Conservation (phyloP, 2,113 vertebrate species). For the Sclerurus mexicanus region DNA sequence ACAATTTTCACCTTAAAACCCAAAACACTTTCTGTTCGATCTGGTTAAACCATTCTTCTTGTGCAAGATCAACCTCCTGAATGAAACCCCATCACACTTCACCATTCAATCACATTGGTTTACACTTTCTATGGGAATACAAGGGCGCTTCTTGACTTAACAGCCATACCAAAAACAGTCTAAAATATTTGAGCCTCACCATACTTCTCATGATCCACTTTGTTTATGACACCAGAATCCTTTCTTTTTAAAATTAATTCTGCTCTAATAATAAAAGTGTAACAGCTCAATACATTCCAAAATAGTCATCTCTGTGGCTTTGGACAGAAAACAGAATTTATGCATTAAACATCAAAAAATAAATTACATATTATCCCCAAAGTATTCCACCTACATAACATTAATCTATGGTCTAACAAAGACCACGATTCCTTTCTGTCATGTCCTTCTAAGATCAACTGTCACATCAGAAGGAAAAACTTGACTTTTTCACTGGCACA, state of each 20-base stretch:
- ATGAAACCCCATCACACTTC: background rate
- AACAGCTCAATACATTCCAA: background rate
- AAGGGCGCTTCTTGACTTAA: background rate
- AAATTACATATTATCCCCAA: background rate
- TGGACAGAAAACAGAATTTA: background rate
- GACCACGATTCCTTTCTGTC: background rate
- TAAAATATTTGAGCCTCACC: background rate
- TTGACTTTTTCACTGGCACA: background rate
- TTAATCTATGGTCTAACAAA: slow-evolving; percentile 3
- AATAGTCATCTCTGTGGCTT: background rate
- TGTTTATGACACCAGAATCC: background rate
- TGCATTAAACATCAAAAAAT: background rate
- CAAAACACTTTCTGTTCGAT: background rate
- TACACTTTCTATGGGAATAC: background rate
- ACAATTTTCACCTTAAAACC: background rate
- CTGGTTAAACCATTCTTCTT: background rate
- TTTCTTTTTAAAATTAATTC: background rate
- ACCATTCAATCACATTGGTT: background rate
- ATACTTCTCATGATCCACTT: background rate
- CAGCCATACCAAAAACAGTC: background rate
- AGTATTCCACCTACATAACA: slow-evolving; percentile 22
- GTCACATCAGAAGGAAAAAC: background rate
- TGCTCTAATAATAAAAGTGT: background rate
- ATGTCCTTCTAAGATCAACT: background rate
- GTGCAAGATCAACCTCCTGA: background rate